Conservation (phyloP, 2,797 vertebrate genomes). For the Eleutherodactylus coqui region DNA sequence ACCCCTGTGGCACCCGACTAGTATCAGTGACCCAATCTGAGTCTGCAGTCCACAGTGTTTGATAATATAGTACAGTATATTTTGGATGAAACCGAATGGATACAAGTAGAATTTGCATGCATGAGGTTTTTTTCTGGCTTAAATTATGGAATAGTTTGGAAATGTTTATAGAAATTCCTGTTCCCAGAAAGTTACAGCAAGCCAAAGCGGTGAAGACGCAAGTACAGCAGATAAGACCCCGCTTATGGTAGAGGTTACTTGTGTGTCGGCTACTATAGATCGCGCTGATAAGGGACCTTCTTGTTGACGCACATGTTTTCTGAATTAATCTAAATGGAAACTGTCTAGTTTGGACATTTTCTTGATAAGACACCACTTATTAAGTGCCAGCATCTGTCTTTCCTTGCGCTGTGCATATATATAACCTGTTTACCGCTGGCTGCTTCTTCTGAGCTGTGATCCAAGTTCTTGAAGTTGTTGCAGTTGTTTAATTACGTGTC, state of each 20-base stretch:
- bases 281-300: not conserved
- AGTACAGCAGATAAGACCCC: not conserved
- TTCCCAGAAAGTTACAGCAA: not conserved
- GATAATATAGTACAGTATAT: not conserved
- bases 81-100: not conserved
- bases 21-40: too few species aligned
- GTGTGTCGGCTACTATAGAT: not conserved
- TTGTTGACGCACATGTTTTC: not conserved
- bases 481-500: conserved; percentile 36
- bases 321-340: not conserved
- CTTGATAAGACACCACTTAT: conserved; percentile 14
- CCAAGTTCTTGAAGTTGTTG: conserved; percentile 30
- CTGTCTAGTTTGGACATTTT: not conserved
- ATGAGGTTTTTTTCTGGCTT: not conserved
- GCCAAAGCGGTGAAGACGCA: not conserved
- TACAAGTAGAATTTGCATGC: not conserved
- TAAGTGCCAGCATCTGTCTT: not conserved
- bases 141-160: not conserved
- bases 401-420: not conserved
- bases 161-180: conserved; percentile 3
- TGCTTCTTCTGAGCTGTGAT: not conserved
- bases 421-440: not conserved
- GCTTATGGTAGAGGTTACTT: not conserved
- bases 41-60: too few species aligned
- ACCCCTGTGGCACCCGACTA: too few species aligned